These are phyloP conservation scores for Zaprionus kolodkinae DNA, from an alignment of 1,140 invertebrate species.

Conservation along the genomic window DNA sequence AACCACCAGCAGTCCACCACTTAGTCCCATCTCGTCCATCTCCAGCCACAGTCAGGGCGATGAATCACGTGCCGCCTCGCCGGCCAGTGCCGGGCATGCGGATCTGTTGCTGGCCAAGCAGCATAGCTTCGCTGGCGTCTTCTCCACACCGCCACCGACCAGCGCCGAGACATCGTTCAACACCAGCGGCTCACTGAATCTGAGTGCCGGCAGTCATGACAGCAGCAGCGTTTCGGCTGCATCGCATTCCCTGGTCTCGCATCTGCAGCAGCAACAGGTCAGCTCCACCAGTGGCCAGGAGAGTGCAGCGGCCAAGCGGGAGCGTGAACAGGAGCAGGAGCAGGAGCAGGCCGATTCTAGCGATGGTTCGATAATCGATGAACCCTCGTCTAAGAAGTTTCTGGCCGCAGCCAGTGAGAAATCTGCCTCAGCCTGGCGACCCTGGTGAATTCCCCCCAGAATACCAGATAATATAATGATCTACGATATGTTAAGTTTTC, in stretches of 20 bases:
- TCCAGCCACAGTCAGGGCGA: constrained; percentile 87
- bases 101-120: constrained; percentile 58
- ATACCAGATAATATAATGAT: not conserved
- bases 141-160: constrained; percentile 73
- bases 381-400: constrained; percentile 70
- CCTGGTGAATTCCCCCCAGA: constrained; percentile 44
- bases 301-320: constrained; percentile 49
- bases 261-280: constrained; percentile 82
- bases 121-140: constrained; percentile 77
- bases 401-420: constrained; percentile 66
- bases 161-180: constrained; percentile 77
- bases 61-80: constrained; percentile 69
- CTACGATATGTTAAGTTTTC: constrained; percentile 64
- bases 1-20: constrained; percentile 84
- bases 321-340: constrained; percentile 53
- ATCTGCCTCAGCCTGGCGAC: constrained; percentile 58
- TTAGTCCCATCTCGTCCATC: constrained; percentile 88
- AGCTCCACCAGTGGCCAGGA: constrained; percentile 73
- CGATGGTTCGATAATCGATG: constrained; percentile 68
- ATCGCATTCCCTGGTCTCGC: constrained; percentile 44
- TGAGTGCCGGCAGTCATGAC: constrained; percentile 68
- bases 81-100: constrained; percentile 40
- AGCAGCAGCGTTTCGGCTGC: constrained; percentile 46
- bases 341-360: constrained; percentile 67
- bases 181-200: constrained; percentile 66